Percentiles rank a stretch among this genome's conserved stretches.
phyloP scores from a whole-genome alignment of 2,888 invertebrate species.

The Drosophila recens region DNA sequence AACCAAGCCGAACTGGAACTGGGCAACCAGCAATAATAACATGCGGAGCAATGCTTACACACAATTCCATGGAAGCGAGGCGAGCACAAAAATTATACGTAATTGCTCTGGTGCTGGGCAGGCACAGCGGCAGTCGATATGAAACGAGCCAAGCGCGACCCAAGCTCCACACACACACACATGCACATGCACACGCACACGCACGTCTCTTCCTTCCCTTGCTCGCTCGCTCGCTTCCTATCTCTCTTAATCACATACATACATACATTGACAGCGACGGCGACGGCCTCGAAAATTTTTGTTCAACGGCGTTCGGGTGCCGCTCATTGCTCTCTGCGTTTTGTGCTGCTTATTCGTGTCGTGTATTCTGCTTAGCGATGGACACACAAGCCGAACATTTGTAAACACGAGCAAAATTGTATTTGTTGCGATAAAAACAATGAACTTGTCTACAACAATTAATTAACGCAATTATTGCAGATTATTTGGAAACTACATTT shows the following conservation, averaged over 20 bases:
- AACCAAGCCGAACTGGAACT: conserved; percentile 11
- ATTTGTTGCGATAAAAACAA: background rate
- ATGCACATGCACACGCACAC: conserved; percentile 9
- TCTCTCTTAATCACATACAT: conserved; percentile 32
- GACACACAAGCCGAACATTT: conserved; percentile 8
- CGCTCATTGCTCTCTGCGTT: conserved; percentile 66
- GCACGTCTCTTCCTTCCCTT: conserved; percentile 39
- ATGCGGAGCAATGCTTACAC: conserved; percentile 31
- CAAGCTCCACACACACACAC: conserved; percentile 48
- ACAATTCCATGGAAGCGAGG: conserved; percentile 59
- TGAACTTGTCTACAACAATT: background rate
- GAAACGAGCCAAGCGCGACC: conserved; percentile 62
- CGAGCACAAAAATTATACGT: conserved; percentile 68
- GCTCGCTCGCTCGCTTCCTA: conserved; percentile 6
- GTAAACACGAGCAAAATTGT: conserved; percentile 9
- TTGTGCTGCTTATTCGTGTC: conserved; percentile 67
- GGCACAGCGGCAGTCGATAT: conserved; percentile 58
- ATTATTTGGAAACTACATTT: background rate
- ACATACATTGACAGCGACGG: conserved; percentile 28
- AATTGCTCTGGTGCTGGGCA: conserved; percentile 73
- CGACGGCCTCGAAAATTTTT: conserved; percentile 59
- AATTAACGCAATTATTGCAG: background rate
- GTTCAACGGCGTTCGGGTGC: conserved; percentile 46
- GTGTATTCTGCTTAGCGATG: conserved; percentile 46
- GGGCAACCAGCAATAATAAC: conserved; percentile 15